Conservation (phyloP, 2,888 invertebrate genomes). For the Laothoe populi region DNA sequence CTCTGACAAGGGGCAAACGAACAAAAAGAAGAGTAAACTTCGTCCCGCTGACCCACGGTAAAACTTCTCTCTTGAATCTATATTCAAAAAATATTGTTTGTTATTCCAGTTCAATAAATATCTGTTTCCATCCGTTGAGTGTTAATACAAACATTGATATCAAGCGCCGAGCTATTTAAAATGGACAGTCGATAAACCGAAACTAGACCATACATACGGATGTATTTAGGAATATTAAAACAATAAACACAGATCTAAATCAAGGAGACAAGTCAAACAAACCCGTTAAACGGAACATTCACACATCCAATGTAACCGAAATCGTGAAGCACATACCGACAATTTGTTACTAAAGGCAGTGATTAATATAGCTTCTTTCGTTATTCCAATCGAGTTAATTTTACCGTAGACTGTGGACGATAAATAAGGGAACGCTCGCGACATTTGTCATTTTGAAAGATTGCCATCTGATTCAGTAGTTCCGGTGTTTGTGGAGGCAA, state of each 20-base stretch:
- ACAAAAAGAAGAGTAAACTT: too few species aligned
- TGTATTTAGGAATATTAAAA: slow-evolving; percentile 40
- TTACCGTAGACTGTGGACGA: slow-evolving; percentile 60
- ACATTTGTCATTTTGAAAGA: slow-evolving; percentile 75
- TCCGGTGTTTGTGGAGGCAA: slow-evolving; percentile 40
- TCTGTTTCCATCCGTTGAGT: background rate
- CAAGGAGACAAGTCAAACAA: slow-evolving; percentile 41
- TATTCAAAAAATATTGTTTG: background rate
- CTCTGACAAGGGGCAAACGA: too few species aligned
- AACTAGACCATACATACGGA: slow-evolving; percentile 23
- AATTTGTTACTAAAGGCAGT: slow-evolving; percentile 71
- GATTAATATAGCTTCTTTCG: slow-evolving; percentile 72
- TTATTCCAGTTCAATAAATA: slow-evolving; percentile 2
- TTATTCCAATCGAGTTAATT: slow-evolving; percentile 76
- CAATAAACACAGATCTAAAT: slow-evolving; percentile 45
- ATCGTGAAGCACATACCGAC: slow-evolving; percentile 60
- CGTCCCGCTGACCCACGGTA: too few species aligned
- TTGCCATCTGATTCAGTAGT: slow-evolving; percentile 72
- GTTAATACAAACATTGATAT: background rate
- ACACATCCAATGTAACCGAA: slow-evolving; percentile 49
- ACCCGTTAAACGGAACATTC: slow-evolving; percentile 34
- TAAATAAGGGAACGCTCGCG: slow-evolving; percentile 62
- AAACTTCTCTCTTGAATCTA: background rate
- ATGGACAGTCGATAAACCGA: background rate
- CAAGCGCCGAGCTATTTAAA: background rate